Evolutionary conservation across 2,797 vertebrate genomes (phyloP), one percentile per base, ranked within the genome.

Genomic region (Sebastes taczanowskii): DNA sequence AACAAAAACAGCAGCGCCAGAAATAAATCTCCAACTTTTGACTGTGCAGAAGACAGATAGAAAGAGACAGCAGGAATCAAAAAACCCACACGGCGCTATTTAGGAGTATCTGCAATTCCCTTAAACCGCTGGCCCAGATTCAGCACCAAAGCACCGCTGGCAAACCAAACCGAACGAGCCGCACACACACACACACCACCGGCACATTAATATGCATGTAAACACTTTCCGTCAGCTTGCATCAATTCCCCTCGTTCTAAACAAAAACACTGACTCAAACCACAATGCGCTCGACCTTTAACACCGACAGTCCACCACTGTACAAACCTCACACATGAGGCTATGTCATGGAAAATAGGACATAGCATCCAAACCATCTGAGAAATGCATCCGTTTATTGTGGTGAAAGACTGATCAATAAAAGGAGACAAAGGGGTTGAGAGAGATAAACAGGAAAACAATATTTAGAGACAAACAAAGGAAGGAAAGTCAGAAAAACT

Each of bases 31-130:
- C 65, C 27, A 74, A 70, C 20, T 38, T 86, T 74, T 82, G 64
- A 74, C 82, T 84, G 7, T 58, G 55, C 65, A 76, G 59, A 74
- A 88, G 71, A 75, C 71, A 61, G 82, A 90, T 77, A 78, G 53
- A 81, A 69, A 83, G 71, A 85, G 67, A 80, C 74, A 71, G 74
- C 60, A 49, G 65, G 76, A 79, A 86, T 78, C 42, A 55, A 78
- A 46, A 80, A 91, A 91, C 68, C 80, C 86, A 83, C 86, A 82
- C 60, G 14, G 68, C 7, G 13, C 62, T 90, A 85, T 88, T 89
- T 87, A 69, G 18, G 38, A 80, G 58, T 52, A 77, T 90, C 77
- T 86, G 58, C 67, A 82, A 53, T 83, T 83, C 69, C 63, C 65
- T 72, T 73, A 87, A 91, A 90, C 84, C 80, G 62, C 76, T 81